Percentiles rank a stretch among this genome's conserved stretches.
phyloP scores from a whole-genome alignment of 2,113 vertebrate genomes.

The Anser cygnoides region DNA sequence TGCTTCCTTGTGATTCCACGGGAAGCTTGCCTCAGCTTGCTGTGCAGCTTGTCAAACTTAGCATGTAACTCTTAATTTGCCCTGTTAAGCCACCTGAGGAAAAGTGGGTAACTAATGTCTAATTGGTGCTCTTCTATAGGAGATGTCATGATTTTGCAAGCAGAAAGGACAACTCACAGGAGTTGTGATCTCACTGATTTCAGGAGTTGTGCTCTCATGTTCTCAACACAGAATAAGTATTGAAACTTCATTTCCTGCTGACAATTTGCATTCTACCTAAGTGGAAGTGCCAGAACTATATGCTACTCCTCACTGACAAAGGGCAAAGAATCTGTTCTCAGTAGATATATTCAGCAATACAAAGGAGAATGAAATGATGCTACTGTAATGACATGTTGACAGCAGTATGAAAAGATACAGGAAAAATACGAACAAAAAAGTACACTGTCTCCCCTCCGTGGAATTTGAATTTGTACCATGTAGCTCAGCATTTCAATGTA shows the following conservation, averaged over 20 bases:
- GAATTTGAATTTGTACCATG: conserved; percentile 30
- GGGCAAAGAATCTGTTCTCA: background rate
- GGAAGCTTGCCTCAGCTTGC: background rate
- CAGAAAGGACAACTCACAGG: background rate
- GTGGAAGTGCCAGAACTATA: background rate
- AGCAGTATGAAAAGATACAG: background rate
- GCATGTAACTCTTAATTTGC: background rate
- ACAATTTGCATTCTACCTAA: background rate
- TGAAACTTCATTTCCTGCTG: background rate
- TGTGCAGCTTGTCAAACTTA: background rate
- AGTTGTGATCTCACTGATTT: background rate
- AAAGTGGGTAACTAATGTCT: background rate
- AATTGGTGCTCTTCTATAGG: background rate
- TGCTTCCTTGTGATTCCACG: background rate
- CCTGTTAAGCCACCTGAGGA: background rate
- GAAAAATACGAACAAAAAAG: background rate
- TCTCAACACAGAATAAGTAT: background rate
- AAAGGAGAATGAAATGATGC: background rate
- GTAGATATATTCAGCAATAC: background rate
- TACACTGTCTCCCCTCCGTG: background rate
- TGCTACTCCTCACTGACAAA: background rate
- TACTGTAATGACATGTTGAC: background rate
- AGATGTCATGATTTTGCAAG: background rate
- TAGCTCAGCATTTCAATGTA: background rate
- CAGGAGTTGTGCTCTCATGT: background rate